Evolutionary conservation across 2,113 vertebrate genomes (phyloP).

Genomic region (Baryphthengus martii): DNA sequence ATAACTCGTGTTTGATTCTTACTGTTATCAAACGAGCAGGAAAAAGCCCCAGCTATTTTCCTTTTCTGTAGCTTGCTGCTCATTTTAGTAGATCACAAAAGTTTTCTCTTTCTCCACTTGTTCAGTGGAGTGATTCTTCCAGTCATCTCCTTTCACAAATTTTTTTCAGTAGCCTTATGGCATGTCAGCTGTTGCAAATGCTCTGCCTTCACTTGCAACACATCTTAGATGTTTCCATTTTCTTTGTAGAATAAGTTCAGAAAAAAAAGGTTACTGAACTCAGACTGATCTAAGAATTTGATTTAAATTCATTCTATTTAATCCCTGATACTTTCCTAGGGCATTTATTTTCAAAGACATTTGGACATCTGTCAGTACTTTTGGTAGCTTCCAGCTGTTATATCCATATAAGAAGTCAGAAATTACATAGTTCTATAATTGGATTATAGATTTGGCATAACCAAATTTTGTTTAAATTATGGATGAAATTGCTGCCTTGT

Average conservation of each 20-base stretch:
- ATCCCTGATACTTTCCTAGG: background rate
- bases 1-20: background rate
- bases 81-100: background rate
- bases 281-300: slow-evolving; percentile 4
- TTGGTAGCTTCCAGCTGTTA: slow-evolving; percentile 21
- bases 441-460: background rate
- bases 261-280: slow-evolving; percentile 32
- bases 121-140: background rate
- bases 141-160: background rate
- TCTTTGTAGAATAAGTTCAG: background rate
- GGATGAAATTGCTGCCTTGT: background rate
- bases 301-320: slow-evolving; percentile 40
- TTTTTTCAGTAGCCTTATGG: background rate
- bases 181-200: slow-evolving; percentile 32
- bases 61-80: background rate
- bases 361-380: slow-evolving; percentile 27
- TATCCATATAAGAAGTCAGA: background rate
- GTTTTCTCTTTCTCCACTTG: background rate
- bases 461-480: background rate
- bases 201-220: slow-evolving; percentile 1
- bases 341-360: slow-evolving; percentile 45
- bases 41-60: background rate
- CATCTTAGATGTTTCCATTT: background rate
- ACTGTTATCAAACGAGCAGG: background rate
- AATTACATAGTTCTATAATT: background rate